phyloP scores from a whole-genome alignment of 2,797 vertebrate genomes.

The Cuculus canorus region DNA sequence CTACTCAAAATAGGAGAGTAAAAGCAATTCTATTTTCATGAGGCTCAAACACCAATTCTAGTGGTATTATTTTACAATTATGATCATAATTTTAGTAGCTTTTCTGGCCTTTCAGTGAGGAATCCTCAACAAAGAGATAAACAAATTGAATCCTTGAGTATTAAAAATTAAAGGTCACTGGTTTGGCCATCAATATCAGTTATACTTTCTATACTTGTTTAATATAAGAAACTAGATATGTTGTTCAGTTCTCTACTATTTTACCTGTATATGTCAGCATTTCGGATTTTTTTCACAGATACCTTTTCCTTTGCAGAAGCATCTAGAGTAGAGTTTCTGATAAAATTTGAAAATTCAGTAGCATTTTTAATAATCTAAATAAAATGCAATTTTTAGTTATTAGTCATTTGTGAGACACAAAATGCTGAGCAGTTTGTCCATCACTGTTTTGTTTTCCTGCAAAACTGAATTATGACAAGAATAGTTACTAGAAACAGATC shows the following conservation, averaged over 20 bases:
- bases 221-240: background rate
- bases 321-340: background rate
- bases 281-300: background rate
- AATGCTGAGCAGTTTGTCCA: background rate
- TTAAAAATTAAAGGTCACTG: background rate
- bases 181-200: background rate
- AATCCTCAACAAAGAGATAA: background rate
- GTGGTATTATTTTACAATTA: background rate
- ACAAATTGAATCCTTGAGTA: background rate
- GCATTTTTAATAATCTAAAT: background rate
- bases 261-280: background rate
- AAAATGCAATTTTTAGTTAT: background rate
- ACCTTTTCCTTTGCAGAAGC: background rate
- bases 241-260: background rate
- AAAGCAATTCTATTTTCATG: background rate
- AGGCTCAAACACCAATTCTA: background rate
- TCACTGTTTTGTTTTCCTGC: background rate
- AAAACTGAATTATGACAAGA: background rate
- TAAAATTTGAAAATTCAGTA: background rate
- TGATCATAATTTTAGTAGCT: background rate
- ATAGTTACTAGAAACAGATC: background rate
- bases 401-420: background rate
- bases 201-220: background rate
- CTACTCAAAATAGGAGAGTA: background rate
- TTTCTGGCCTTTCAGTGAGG: background rate